Conservation (phyloP, 2,888 invertebrate genomes). For the Chorisops tibialis region DNA sequence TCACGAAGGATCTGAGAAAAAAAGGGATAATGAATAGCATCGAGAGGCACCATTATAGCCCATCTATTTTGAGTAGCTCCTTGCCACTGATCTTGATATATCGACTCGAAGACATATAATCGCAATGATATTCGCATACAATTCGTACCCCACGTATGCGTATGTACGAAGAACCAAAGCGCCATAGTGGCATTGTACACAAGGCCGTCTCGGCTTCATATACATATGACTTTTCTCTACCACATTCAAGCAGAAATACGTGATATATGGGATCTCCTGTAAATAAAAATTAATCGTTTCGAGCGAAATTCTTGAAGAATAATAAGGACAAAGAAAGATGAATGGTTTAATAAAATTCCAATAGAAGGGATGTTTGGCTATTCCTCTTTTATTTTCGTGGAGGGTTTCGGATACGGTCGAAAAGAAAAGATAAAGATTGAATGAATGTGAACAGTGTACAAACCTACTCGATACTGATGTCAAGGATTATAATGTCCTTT, state of each 20-base stretch:
- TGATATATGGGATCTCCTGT: conserved; percentile 32
- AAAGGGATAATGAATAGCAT: too few relatives aligned
- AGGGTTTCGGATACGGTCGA: conserved; percentile 8
- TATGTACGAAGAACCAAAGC: too few relatives aligned
- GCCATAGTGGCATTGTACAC: too few relatives aligned
- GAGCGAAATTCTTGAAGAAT: conserved; percentile 35
- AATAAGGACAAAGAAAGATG: conserved; percentile 35
- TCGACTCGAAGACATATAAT: too few relatives aligned
- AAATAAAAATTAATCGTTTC: conserved; percentile 35
- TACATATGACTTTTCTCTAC: too few relatives aligned
- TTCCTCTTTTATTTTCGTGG: conserved; percentile 1
- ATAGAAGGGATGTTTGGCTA: conserved; percentile 29
- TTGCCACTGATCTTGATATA: too few relatives aligned
- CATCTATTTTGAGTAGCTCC: too few relatives aligned
- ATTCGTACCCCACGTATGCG: too few relatives aligned
- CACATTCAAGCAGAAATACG: background rate
- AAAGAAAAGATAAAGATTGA: conserved; percentile 1
- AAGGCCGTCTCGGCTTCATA: too few relatives aligned
- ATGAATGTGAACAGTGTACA: background rate
- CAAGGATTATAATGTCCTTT: conserved; percentile 15
- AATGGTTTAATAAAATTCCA: conserved; percentile 36
- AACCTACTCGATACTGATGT: background rate
- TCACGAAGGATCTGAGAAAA: too few relatives aligned
- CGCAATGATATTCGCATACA: too few relatives aligned
- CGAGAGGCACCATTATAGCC: too few relatives aligned